Evolutionary conservation across 2,113 vertebrate species (phyloP), one percentile per base, ranked within the genome.

Genomic region (Cyprinodon tularosa): DNA sequence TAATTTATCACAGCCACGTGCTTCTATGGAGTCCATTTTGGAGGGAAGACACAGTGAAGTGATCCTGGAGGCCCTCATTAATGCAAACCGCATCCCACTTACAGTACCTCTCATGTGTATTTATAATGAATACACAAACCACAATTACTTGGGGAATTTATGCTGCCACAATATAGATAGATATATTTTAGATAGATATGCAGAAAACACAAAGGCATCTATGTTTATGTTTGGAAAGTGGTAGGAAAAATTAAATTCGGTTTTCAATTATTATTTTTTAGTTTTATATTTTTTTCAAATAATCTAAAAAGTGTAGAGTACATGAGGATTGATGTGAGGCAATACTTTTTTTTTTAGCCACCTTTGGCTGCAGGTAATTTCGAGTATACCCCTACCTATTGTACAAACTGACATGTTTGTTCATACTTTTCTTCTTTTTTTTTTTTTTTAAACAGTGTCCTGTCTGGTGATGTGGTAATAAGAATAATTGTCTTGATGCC

Each of bases 1-100:
- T 86, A 57, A 79, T 82, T 20, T 69, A 36, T 59, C 22, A 44
- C 22, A 5, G 74, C 29, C 62, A 29, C 14, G 20, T 40, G 47
- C 61, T 77, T 39, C 71, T 53, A 78, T 74, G 40, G 38, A 10
- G 38, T 29, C 7, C 5, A 36, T 64, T 70, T 68, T 59, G 68
- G 67, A 77, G 64, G 72, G 22, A 62, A 77, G 80, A 68, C 4
- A 53, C 13, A 14, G 12, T 60, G 17, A 5, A 74, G 29, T 53
- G 12, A 4, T 14, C 0, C 14, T 14, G 22, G 38, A 78, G 50
- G 29, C 62, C 62, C 29, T 67, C 22, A n/a, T 13, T 9, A 53
- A 4, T 37, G 29, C 3, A 60, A 11, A 22, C 38, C 38, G 8
- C 9, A 6, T 12, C 2, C 0, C 4, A 22, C 44, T 22, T 39